Evolutionary conservation across 1,140 invertebrate genomes (phyloP).

Genomic region (Drosophila persimilis): DNA sequence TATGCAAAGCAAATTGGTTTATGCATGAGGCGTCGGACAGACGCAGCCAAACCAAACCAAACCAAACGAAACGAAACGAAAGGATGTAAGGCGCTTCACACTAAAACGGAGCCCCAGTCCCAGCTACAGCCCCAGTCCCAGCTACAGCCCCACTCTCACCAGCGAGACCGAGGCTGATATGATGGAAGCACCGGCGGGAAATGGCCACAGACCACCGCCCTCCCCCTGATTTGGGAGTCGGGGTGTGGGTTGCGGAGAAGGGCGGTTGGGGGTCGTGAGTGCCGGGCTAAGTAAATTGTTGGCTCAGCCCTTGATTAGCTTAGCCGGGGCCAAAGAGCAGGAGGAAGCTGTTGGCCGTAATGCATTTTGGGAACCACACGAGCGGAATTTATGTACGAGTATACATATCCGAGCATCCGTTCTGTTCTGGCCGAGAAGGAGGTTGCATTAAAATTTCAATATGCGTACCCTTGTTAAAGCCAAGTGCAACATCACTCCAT

Average conservation of each 20-base stretch:
- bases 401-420: slow-evolving; percentile 24
- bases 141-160: slow-evolving; percentile 4
- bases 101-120: slow-evolving; percentile 22
- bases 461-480: slow-evolving; percentile 38
- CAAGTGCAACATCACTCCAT: slow-evolving; percentile 27
- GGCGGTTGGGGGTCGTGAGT: slow-evolving; percentile 19
- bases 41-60: slow-evolving; percentile 17
- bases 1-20: slow-evolving; percentile 77
- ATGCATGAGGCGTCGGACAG: slow-evolving; percentile 67
- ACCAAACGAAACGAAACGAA: slow-evolving; percentile 21
- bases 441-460: slow-evolving; percentile 57
- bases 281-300: slow-evolving; percentile 74
- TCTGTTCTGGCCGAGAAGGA: slow-evolving; percentile 2
- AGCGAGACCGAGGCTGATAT: slow-evolving; percentile 37
- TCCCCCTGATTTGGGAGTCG: slow-evolving; percentile 4
- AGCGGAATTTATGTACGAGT: slow-evolving; percentile 73
- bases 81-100: slow-evolving; percentile 62
- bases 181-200: slow-evolving; percentile 49
- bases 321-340: slow-evolving; percentile 33
- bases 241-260: neutral
- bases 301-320: slow-evolving; percentile 78
- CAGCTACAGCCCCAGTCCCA: slow-evolving; percentile 1
- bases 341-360: slow-evolving; percentile 50
- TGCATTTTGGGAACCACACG: slow-evolving; percentile 78
- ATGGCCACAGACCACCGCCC: neutral